Conservation (phyloP, 2,797 vertebrate genomes). For the Accipiter fasciatus region DNA sequence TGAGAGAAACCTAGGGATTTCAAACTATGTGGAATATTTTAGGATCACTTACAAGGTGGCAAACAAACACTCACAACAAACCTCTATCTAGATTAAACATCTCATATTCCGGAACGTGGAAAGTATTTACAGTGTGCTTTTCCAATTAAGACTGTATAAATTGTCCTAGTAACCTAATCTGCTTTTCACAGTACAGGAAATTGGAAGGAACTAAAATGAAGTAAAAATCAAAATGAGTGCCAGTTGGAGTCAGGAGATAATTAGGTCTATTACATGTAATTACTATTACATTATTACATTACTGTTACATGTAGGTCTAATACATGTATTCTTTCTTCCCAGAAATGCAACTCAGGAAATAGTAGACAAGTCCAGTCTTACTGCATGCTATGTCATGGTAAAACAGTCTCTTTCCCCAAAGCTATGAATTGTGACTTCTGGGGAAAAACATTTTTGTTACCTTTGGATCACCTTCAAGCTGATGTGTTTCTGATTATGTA, state of each 20-base stretch:
- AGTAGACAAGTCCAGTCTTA: background rate
- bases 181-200: background rate
- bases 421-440: background rate
- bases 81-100: background rate
- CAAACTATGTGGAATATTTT: background rate
- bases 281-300: too few species aligned
- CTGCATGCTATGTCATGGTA: background rate
- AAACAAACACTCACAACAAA: background rate
- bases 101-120: background rate
- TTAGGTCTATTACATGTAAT: background rate
- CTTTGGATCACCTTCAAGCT: background rate
- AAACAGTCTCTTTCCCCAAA: background rate
- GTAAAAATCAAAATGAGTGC: background rate
- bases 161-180: background rate
- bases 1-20: background rate
- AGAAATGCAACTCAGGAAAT: background rate
- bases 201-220: background rate
- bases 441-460: background rate
- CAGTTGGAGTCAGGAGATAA: background rate
- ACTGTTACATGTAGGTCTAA: background rate
- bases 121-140: background rate
- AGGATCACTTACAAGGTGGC: background rate
- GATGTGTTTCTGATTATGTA: background rate
- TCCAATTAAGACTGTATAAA: background rate
- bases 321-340: background rate